Conservation (phyloP, 2,797 vertebrate genomes). For the Philypnodon macrostomus region DNA sequence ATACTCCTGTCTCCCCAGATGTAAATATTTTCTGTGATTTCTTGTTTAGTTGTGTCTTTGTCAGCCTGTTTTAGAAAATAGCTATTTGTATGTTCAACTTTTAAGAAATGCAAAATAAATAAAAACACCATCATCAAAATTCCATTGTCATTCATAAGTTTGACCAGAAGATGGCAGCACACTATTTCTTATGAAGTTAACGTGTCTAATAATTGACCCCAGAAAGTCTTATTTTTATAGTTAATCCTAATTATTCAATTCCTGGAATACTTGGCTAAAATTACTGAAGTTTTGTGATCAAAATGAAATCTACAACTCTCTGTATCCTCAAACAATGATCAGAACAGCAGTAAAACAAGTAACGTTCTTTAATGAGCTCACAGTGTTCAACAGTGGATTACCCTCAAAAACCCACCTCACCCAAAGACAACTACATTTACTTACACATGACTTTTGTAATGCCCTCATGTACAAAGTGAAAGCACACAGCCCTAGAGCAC, state of each 20-base stretch:
- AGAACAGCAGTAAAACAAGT: slow-evolving; percentile 13
- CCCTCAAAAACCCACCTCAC: slow-evolving; percentile 2
- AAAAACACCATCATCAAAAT: slow-evolving; percentile 16
- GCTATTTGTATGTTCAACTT: slow-evolving; percentile 53
- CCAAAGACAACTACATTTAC: neutral
- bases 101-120: slow-evolving; percentile 48
- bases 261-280: too few relatives aligned
- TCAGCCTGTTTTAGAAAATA: slow-evolving; percentile 55
- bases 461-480: slow-evolving; percentile 11
- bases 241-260: too few relatives aligned
- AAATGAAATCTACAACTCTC: too few relatives aligned
- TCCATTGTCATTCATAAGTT: slow-evolving; percentile 5
- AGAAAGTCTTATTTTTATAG: too few relatives aligned
- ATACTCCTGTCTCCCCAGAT: slow-evolving; percentile 18
- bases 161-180: slow-evolving; percentile 37
- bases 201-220: too few relatives aligned
- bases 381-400: slow-evolving; percentile 24
- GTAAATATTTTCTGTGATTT: slow-evolving; percentile 62
- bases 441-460: slow-evolving; percentile 8
- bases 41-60: slow-evolving; percentile 1
- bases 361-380: slow-evolving; percentile 31
- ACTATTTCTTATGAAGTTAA: neutral
- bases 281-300: too few relatives aligned
- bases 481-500: slow-evolving; percentile 12
- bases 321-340: neutral